phyloP scores from a whole-genome alignment of 1,140 invertebrate genomes.

The Nephila pilipes region DNA sequence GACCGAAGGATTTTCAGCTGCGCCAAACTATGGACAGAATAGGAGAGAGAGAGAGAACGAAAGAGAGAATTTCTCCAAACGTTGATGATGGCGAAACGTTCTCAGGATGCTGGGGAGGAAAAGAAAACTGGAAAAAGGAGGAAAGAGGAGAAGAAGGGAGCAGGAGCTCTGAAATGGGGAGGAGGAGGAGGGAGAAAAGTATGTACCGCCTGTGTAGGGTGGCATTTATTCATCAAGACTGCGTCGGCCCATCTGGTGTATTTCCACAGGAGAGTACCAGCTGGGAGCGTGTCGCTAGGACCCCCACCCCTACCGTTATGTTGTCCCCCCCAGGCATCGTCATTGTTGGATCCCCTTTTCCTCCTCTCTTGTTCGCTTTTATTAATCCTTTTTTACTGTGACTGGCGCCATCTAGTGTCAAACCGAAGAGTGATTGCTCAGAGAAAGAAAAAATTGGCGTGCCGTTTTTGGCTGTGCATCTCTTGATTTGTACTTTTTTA shows the following conservation, averaged over 20 bases:
- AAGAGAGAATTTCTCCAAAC: slow-evolving; percentile 70
- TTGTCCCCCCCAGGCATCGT: slow-evolving; percentile 29
- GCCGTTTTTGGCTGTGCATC: slow-evolving; percentile 32
- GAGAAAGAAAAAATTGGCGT: neutral
- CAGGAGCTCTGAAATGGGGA: slow-evolving; percentile 34
- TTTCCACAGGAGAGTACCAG: slow-evolving; percentile 73
- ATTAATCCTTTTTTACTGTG: slow-evolving; percentile 33
- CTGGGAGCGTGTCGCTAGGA: slow-evolving; percentile 69
- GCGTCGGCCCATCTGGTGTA: slow-evolving; percentile 72
- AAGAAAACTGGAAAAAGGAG: slow-evolving; percentile 65
- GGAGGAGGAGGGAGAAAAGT: slow-evolving; percentile 33
- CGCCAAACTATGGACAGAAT: slow-evolving; percentile 7
- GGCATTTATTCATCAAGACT: slow-evolving; percentile 76
- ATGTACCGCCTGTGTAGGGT: slow-evolving; percentile 61
- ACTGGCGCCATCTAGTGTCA: slow-evolving; percentile 67
- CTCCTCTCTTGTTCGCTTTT: neutral
- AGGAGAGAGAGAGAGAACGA: slow-evolving; percentile 24
- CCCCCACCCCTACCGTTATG: slow-evolving; percentile 44
- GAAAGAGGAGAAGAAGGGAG: neutral
- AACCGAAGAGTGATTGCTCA: neutral
- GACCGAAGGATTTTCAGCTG: slow-evolving; percentile 53
- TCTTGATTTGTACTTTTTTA: too few species aligned
- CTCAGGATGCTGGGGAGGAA: slow-evolving; percentile 48
- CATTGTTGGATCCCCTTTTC: slow-evolving; percentile 21
- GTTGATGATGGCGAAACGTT: slow-evolving; percentile 73